phyloP scores from a whole-genome alignment of 2,113 vertebrate species.

The Terrapene triunguis region DNA sequence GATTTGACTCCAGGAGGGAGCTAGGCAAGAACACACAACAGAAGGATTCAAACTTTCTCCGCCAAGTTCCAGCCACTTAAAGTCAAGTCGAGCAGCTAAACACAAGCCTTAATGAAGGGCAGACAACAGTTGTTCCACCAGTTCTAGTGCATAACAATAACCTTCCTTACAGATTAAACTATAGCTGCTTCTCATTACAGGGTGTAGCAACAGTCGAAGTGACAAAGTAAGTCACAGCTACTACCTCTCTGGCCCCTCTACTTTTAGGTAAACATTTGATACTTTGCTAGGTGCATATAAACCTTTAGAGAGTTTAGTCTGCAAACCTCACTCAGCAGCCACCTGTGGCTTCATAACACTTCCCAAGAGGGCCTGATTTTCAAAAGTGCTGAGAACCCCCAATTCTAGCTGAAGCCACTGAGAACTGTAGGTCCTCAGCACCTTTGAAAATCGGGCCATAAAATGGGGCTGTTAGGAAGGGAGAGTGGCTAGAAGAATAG shows the following conservation, averaged over 20 bases:
- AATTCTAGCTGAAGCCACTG: neutral
- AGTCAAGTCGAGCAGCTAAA: conserved; percentile 43
- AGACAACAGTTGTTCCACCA: conserved; percentile 57
- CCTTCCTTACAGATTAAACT: neutral
- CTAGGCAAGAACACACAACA: neutral
- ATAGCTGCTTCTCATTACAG: conserved; percentile 1
- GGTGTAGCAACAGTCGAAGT: conserved; percentile 30
- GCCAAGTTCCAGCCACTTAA: conserved; percentile 41
- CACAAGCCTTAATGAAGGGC: neutral
- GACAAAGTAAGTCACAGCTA: neutral
- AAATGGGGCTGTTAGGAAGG: neutral
- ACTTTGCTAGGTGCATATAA: neutral
- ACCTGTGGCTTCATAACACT: neutral
- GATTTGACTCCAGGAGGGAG: conserved; percentile 47
- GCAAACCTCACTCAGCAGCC: neutral
- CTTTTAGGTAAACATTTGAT: neutral
- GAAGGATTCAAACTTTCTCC: conserved; percentile 29
- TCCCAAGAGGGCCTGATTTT: neutral
- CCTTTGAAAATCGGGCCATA: neutral
- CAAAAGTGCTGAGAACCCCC: neutral
- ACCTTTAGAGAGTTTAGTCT: neutral
- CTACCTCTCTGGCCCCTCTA: neutral
- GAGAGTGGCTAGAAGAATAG: neutral
- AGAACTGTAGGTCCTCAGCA: neutral
- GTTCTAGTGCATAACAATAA: conserved; percentile 30